Percentiles rank a stretch among this genome's conserved stretches.
phyloP scores from a whole-genome alignment of 2,113 vertebrate species.

The Tragelaphus strepsiceros region DNA sequence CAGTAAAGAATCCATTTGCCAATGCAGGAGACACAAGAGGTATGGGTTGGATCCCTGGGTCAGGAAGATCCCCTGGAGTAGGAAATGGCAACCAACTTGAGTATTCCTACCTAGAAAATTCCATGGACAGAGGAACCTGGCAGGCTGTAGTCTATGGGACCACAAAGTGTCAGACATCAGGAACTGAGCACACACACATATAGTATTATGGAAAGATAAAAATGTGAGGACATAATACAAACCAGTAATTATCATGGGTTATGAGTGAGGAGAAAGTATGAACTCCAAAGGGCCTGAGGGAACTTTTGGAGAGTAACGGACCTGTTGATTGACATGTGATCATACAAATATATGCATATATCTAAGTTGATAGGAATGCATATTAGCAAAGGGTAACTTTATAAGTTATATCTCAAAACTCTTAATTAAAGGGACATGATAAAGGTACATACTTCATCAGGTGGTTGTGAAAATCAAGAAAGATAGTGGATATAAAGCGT shows the following conservation, averaged over 20 bases:
- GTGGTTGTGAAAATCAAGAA: not conserved
- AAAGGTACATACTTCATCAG: not conserved
- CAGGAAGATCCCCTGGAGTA: not conserved
- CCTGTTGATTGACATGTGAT: not conserved
- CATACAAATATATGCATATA: not conserved
- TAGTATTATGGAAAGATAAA: not conserved
- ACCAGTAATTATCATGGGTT: not conserved
- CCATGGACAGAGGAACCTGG: not conserved
- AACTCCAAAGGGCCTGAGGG: not conserved
- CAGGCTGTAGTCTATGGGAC: not conserved
- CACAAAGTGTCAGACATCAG: not conserved
- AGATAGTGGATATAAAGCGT: not conserved
- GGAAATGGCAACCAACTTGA: not conserved
- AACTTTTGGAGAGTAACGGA: not conserved
- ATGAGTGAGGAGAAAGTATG: not conserved
- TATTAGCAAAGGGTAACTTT: not conserved
- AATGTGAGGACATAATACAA: not conserved
- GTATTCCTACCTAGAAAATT: not conserved
- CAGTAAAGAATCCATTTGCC: not conserved
- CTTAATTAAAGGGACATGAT: not conserved
- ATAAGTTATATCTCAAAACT: not conserved
- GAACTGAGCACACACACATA: not conserved
- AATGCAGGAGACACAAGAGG: not conserved
- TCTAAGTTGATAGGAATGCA: not conserved
- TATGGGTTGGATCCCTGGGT: not conserved